Base-by-base conservation (phyloP, 2,888 invertebrate genomes). In the Hirtodrosophila alboralis region DNA sequence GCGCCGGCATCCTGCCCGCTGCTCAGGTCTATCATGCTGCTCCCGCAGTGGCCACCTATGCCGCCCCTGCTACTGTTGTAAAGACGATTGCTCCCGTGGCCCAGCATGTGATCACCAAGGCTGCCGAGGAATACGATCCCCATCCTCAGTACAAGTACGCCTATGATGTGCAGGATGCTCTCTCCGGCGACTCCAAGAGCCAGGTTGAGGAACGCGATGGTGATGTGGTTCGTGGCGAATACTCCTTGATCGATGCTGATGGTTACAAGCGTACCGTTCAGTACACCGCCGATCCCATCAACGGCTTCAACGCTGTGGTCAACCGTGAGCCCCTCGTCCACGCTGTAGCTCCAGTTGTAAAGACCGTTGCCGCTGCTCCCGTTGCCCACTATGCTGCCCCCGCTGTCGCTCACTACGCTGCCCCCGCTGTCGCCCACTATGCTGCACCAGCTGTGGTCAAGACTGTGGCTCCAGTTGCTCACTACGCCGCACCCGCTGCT, bases 181-280 rank as follows among this genome's bases (percentile, higher is more conserved):
- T 89, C 13, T 89, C 90, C 12, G 90, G 90, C 6, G 90, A 90
- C 59, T 87, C 88, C 40, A 90, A 90, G 78, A 89, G 79, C 68
- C 90, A 90, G 67, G 78, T 87, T 51, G 90, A 90, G 78, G 85
- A 87, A 41, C 89, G 90, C 30, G 87, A 89, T 60, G 90, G 90
- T 41, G 90, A 90, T 75, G 88, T 87, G 7, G 90, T 90, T n/a
- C 87, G 86, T 63, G 90, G 90, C 44, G 89, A 90, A 65, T 90
- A 90, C 68, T 89, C 90, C 2, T 70, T 90, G 41, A 57, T 89
- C 30, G 90, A 90, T 67, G 72, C 90, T 47, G 90, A 90, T 80
- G 90, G 90, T 14, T 85, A 66, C 68, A 86, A 87, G 66, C 80
- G 90, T 47, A 89, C 84, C 28, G 90, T 90, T 14, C 84, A 88